These are phyloP conservation scores for Drosophila ogumai DNA, from an alignment of 1,140 invertebrate genomes.

Conservation along the genomic window DNA sequence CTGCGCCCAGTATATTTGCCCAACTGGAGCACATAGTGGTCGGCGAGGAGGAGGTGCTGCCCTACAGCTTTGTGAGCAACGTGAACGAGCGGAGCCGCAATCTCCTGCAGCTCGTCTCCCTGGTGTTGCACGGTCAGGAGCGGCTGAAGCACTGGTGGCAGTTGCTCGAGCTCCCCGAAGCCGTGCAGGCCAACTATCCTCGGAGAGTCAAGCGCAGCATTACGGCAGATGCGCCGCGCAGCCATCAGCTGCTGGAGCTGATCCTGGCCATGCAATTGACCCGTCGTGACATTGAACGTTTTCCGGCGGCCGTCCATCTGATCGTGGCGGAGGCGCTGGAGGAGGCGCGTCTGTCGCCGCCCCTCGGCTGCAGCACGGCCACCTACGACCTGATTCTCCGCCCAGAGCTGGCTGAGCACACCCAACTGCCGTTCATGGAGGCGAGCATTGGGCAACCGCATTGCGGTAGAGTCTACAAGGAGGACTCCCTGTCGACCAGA, in stretches of 20 bases:
- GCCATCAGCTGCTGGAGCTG: slow-evolving; percentile 75
- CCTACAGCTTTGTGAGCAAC: slow-evolving; percentile 90
- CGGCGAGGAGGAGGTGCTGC: slow-evolving; percentile 75
- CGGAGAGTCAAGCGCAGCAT: slow-evolving; percentile 67
- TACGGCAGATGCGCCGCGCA: slow-evolving; percentile 53
- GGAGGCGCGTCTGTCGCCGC: slow-evolving; percentile 90
- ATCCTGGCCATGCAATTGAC: slow-evolving; percentile 86
- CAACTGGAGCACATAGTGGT: slow-evolving; percentile 89
- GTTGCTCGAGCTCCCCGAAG: slow-evolving; percentile 60
- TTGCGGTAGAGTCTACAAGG: slow-evolving; percentile 62
- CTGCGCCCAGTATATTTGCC: slow-evolving; percentile 90
- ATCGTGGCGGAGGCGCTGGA: slow-evolving; percentile 91
- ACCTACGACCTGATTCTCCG: slow-evolving; percentile 93
- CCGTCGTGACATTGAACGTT: slow-evolving; percentile 89
- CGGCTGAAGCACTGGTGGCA: slow-evolving; percentile 80
- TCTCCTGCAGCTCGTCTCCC: slow-evolving; percentile 85
- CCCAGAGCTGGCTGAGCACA: slow-evolving; percentile 90
- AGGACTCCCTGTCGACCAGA: slow-evolving; percentile 77
- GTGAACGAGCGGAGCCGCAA: slow-evolving; percentile 91
- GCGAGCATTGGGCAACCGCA: slow-evolving; percentile 24
- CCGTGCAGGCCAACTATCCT: slow-evolving; percentile 64
- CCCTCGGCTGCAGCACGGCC: slow-evolving; percentile 90
- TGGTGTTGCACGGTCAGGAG: slow-evolving; percentile 66
- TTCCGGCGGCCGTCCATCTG: slow-evolving; percentile 91
- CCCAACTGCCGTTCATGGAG: slow-evolving; percentile 78